Conservation (phyloP, 2,888 invertebrate species). For the Coremacera marginata region DNA sequence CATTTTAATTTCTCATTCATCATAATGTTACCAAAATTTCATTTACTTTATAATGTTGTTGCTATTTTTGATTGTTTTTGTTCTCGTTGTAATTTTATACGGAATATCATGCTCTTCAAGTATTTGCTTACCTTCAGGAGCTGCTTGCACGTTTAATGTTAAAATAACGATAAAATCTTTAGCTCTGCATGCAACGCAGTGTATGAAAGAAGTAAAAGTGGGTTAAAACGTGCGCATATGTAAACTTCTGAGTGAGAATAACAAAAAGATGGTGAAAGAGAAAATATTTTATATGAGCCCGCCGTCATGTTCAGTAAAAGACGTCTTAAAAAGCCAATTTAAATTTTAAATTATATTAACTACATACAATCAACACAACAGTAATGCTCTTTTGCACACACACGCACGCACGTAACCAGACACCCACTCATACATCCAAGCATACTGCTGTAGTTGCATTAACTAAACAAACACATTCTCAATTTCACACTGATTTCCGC, state of each 20-base stretch:
- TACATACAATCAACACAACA: conserved; percentile 48
- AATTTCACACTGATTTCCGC: conserved; percentile 26
- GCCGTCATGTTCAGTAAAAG: conserved; percentile 41
- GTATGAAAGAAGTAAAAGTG: not conserved
- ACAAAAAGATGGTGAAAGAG: not conserved
- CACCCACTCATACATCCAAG: not conserved
- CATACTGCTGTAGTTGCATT: not conserved
- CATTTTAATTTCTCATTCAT: not conserved
- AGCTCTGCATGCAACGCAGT: not conserved
- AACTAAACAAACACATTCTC: conserved; percentile 7
- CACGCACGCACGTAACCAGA: not conserved
- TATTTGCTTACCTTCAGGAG: conserved; percentile 19
- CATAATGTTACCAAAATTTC: not conserved
- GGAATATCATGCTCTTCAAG: not conserved
- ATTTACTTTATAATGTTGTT: not conserved
- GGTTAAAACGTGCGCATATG: not conserved
- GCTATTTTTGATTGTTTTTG: not conserved
- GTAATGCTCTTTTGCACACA: not conserved
- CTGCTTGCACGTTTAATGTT: conserved; percentile 27
- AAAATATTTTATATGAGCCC: conserved; percentile 42
- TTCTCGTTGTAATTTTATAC: not conserved
- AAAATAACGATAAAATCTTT: conserved; percentile 15
- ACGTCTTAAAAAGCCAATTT: conserved; percentile 57
- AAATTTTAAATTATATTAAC: conserved; percentile 64
- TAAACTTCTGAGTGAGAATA: no score